Base-by-base conservation (phyloP, 2,113 vertebrate genomes). In the Calyptommatus sinebrachiatus region DNA sequence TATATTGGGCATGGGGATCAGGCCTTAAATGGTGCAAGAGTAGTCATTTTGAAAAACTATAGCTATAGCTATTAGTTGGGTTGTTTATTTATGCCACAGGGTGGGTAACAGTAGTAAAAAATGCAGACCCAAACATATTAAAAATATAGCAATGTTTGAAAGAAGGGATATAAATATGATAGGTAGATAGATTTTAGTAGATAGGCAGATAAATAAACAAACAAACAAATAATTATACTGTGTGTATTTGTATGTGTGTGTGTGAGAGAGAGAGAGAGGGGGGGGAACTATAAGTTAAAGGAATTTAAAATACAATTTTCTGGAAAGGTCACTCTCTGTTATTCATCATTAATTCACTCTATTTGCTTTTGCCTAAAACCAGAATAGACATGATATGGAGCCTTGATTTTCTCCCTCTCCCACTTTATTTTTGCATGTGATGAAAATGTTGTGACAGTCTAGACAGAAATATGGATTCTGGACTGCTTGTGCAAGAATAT, bases 401-500 rank as follows among this genome's bases (percentile, higher is more conserved):
- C 57, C 63, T 60, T n/a, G 46, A 20, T 66, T 67, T 45, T 26
- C 24, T 14, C 35, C 1, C 18, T 12, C 8, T 5, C 60, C 1
- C 29, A 3, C 66, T 81, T 75, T 14, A 12, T 57, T 77, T 1
- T 46, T 14, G 77, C 81, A 82, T 65, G 82, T 87, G 66, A 86
- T 79, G 53, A 82, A 88, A 77, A 75, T 2, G 70, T 5, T 57
- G 61, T 75, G 62, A 76, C 73, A 3, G 29, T 76, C 83, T 75
- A 85, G 57, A 50, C 48, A 76, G 74, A n/a, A 35, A 18, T 81
- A 88, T 80, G 21, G 12, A 85, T 89, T 48, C 29, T 78, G 66
- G 61, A 87, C 70, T 79, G 80, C 8, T 2, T 88, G 75, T 91
- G 74, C 71, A 76, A 71, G 62, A 57, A 18, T 50, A 46, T 80